Conservation (phyloP, 2,888 invertebrate species). For the Drosophila colorata region DNA sequence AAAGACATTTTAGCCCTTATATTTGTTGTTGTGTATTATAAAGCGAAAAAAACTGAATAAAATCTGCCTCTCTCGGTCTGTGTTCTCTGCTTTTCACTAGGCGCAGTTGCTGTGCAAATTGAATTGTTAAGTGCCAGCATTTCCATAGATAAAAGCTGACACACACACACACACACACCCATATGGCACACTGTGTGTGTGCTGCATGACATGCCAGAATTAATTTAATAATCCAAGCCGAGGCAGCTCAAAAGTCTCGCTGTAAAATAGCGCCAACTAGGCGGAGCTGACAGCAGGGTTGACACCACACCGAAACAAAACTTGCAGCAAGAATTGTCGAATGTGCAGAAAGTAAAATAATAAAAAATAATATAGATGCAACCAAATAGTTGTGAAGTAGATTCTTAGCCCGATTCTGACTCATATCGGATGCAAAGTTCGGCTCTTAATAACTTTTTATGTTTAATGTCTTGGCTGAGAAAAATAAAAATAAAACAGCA, state of each 20-base stretch:
- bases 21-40: conserved; percentile 21
- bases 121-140: conserved; percentile 65
- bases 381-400: no score
- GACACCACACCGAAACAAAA: background rate
- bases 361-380: background rate
- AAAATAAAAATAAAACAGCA: no score
- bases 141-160: conserved; percentile 40
- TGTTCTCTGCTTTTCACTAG: conserved; percentile 3
- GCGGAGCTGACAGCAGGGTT: background rate
- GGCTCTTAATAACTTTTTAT: no score
- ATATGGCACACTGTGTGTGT: background rate
- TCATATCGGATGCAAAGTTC: no score
- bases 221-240: conserved; percentile 47
- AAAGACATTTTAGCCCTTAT: conserved; percentile 53
- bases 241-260: background rate
- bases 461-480: no score
- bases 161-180: background rate
- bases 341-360: background rate
- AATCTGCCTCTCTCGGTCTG: conserved; percentile 7
- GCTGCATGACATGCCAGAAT: conserved; percentile 38
- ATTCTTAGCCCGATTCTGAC: no score
- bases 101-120: conserved; percentile 53
- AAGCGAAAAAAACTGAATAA: conserved; percentile 25
- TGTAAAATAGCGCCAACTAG: background rate
- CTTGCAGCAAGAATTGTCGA: background rate